Percentiles rank a stretch among this genome's conserved stretches.
These are phyloP conservation scores for Salpingus planirostris DNA, from an alignment of 2,888 invertebrate species.

Conservation along the genomic window DNA sequence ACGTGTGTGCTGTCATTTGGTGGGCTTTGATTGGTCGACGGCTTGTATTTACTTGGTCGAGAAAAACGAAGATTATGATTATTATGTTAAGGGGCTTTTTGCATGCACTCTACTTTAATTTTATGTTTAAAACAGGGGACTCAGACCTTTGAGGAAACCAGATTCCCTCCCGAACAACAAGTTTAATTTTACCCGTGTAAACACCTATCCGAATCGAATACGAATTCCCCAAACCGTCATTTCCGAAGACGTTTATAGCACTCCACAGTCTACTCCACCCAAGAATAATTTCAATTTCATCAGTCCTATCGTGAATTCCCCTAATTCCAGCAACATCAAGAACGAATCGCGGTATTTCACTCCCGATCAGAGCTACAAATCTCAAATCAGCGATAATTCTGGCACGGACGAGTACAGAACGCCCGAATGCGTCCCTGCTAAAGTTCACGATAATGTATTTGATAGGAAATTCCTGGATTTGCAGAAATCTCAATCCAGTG, in stretches of 20 bases:
- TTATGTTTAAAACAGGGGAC: constrained; percentile 49
- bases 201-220: constrained; percentile 28
- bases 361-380: constrained; percentile 21
- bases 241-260: constrained; percentile 24
- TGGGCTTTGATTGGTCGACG: too few species aligned
- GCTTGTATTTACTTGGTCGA: too few species aligned
- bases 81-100: too few species aligned
- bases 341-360: constrained; percentile 19
- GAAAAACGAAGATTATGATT: too few species aligned
- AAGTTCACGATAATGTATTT: constrained; percentile 24
- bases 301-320: background rate
- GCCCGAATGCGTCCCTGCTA: too few species aligned
- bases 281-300: constrained; percentile 6
- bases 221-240: constrained; percentile 30
- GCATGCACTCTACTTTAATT: constrained; percentile 43
- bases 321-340: background rate
- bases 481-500: constrained; percentile 32
- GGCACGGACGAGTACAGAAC: constrained; percentile 34
- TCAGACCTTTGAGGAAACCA: constrained; percentile 50
- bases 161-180: constrained; percentile 16
- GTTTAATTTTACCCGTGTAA: constrained; percentile 24
- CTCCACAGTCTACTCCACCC: constrained; percentile 16
- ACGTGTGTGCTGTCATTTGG: too few species aligned
- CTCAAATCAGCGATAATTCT: constrained; percentile 28
- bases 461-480: constrained; percentile 30